These are phyloP conservation scores for Syngnathus scovelli DNA, from an alignment of 2,113 vertebrate genomes.

Conservation along the genomic window DNA sequence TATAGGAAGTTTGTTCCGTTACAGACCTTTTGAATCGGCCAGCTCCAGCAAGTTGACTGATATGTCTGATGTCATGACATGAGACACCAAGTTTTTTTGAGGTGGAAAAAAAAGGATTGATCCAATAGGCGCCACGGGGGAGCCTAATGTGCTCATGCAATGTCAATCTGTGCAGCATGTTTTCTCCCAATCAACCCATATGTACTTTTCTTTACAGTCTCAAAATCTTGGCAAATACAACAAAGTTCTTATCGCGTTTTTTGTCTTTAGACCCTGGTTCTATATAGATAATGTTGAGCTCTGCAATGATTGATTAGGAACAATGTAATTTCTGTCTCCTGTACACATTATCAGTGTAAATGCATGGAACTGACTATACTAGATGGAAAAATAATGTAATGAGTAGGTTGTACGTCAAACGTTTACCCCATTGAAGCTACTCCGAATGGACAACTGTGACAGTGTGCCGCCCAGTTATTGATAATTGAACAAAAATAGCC, in stretches of 20 bases:
- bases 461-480: background rate
- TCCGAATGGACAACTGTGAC: background rate
- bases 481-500: background rate
- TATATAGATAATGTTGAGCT: background rate
- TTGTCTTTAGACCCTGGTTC: slow-evolving; percentile 1
- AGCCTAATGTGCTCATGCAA: background rate
- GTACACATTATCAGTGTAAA: background rate
- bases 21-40: slow-evolving; percentile 1
- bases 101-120: background rate
- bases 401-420: background rate
- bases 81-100: background rate
- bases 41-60: slow-evolving; percentile 4
- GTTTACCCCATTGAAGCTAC: background rate
- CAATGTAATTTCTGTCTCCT: slow-evolving; percentile 1
- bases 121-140: background rate
- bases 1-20: slow-evolving; percentile 23
- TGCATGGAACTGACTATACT: background rate
- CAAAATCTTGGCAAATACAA: background rate
- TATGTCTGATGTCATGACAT: background rate
- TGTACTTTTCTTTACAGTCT: slow-evolving; percentile 1
- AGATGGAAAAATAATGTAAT: background rate
- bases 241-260: background rate
- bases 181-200: background rate
- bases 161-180: slow-evolving; percentile 1
- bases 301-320: slow-evolving; percentile 1